phyloP scores from a whole-genome alignment of 2,888 invertebrate genomes.

The Tetropium fuscum region DNA sequence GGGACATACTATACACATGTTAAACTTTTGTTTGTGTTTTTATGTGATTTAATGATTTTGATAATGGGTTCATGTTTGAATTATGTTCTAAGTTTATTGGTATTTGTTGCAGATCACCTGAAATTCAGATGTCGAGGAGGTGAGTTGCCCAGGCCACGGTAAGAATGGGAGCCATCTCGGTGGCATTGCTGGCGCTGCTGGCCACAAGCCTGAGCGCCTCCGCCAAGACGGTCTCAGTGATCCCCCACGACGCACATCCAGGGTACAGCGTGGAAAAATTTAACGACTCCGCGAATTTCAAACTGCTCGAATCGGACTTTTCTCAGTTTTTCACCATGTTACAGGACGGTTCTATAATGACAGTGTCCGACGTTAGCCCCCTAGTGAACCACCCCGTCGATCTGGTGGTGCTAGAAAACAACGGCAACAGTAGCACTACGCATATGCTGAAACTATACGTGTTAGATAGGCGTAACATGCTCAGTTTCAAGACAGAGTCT shows the following conservation, averaged over 20 bases:
- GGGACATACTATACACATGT: too few relatives aligned
- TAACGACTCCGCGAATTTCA: slow-evolving; percentile 71
- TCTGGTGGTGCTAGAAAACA: slow-evolving; percentile 84
- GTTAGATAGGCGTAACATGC: slow-evolving; percentile 84
- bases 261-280: slow-evolving; percentile 90
- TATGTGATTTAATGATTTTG: too few relatives aligned
- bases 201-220: slow-evolving; percentile 28
- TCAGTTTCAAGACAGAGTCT: slow-evolving; percentile 77
- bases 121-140: slow-evolving; percentile 21
- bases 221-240: slow-evolving; percentile 70
- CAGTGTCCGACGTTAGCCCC: slow-evolving; percentile 86
- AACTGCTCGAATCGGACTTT: slow-evolving; percentile 82
- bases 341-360: slow-evolving; percentile 91
- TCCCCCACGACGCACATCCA: slow-evolving; percentile 91
- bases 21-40: too few relatives aligned
- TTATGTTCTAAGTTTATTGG: too few relatives aligned
- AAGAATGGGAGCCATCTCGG: slow-evolving; percentile 45
- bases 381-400: slow-evolving; percentile 85
- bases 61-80: too few relatives aligned
- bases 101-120: slow-evolving; percentile 29
- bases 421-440: slow-evolving; percentile 82
- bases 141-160: slow-evolving; percentile 33
- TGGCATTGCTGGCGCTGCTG: slow-evolving; percentile 47
- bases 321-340: slow-evolving; percentile 89
- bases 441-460: slow-evolving; percentile 86